phyloP scores from a whole-genome alignment of 2,888 invertebrate species.

The Euclidia mi region DNA sequence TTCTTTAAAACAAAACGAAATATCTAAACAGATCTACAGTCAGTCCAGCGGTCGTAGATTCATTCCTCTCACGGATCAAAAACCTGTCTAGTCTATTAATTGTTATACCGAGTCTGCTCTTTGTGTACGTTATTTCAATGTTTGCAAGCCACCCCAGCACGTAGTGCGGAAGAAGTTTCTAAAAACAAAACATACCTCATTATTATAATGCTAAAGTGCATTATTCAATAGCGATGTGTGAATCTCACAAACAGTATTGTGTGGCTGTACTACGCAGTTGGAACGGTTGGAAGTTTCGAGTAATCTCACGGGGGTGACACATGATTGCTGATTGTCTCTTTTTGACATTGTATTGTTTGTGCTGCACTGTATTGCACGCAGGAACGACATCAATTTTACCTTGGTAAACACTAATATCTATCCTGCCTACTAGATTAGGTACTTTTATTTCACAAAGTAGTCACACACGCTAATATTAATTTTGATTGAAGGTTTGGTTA shows the following conservation, averaged over 20 bases:
- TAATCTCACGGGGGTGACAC: conserved; percentile 57
- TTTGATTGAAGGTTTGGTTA: too few relatives aligned
- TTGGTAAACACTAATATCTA: conserved; percentile 18
- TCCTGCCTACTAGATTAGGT: neutral
- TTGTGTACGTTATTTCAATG: too few relatives aligned
- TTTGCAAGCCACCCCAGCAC: too few relatives aligned
- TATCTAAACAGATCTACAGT: too few relatives aligned
- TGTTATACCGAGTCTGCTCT: too few relatives aligned
- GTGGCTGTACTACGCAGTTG: conserved; percentile 29
- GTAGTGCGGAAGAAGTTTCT: too few relatives aligned
- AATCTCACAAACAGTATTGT: conserved; percentile 30
- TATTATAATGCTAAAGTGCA: neutral
- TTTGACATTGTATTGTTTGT: conserved; percentile 51
- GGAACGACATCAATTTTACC: conserved; percentile 30
- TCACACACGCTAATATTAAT: too few relatives aligned
- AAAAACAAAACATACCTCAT: too few relatives aligned
- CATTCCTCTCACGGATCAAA: too few relatives aligned
- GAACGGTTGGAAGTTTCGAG: conserved; percentile 42
- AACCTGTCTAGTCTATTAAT: too few relatives aligned
- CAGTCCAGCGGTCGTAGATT: too few relatives aligned
- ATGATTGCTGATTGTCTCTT: conserved; percentile 56
- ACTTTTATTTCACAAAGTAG: conserved; percentile 3
- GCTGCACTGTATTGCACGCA: conserved; percentile 22
- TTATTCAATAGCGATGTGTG: conserved; percentile 8
- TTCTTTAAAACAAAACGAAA: too few relatives aligned